Evolutionary conservation across 2,797 vertebrate genomes (phyloP).

Genomic region (Perodicticus potto): DNA sequence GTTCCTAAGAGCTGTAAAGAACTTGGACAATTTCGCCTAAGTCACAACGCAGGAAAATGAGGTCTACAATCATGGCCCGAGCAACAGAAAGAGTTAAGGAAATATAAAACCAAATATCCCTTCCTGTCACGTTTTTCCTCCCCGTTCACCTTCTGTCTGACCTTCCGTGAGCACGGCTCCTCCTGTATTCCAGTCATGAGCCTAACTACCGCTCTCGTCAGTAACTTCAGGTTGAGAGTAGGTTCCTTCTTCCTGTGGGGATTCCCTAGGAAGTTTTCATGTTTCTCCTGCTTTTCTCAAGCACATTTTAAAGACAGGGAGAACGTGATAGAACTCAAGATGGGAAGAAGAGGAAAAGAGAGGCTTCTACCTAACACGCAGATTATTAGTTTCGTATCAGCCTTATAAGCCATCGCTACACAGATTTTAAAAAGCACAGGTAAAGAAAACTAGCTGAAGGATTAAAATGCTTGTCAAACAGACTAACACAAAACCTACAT

Average conservation of each 20-base stretch:
- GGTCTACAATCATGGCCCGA: neutral
- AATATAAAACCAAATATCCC: neutral
- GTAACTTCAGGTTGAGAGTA: neutral
- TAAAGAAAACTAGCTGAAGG: neutral
- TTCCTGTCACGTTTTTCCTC: too few species aligned
- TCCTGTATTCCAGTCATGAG: neutral
- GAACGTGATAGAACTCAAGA: neutral
- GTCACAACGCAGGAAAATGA: neutral
- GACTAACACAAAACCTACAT: neutral
- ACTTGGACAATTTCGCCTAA: neutral
- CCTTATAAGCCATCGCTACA: neutral
- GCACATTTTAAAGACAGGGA: neutral
- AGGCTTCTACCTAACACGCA: neutral
- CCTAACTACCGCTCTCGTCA: neutral
- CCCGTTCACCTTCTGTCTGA: neutral
- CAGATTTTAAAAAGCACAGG: neutral
- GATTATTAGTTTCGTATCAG: too few species aligned
- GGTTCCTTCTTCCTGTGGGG: neutral
- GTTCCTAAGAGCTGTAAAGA: neutral
- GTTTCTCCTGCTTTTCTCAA: neutral
- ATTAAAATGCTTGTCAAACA: neutral
- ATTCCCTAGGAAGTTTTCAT: neutral
- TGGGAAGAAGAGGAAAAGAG: neutral
- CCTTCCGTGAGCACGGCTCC: neutral
- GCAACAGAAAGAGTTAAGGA: neutral